Conservation (phyloP, 1,140 invertebrate species). For the Listronotus bonariensis region DNA sequence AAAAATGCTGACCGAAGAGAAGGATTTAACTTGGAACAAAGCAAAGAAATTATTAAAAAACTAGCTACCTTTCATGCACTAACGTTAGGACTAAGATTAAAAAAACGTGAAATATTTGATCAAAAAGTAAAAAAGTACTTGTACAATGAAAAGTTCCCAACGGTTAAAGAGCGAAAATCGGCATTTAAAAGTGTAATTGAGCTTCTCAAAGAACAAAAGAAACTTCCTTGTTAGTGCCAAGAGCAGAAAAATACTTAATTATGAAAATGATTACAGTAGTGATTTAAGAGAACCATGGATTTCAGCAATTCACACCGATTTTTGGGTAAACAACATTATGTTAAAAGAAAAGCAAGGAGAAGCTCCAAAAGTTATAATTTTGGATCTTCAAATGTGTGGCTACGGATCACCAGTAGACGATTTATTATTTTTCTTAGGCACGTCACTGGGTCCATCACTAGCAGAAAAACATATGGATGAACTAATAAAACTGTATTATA, state of each 20-base stretch:
- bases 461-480: slow-evolving; percentile 53
- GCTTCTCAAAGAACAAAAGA: slow-evolving; percentile 7
- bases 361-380: slow-evolving; percentile 58
- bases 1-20: slow-evolving; percentile 53
- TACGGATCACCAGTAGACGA: slow-evolving; percentile 59
- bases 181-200: slow-evolving; percentile 3
- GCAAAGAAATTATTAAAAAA: slow-evolving; percentile 52
- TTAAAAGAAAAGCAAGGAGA: slow-evolving; percentile 52
- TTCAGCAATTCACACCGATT: slow-evolving; percentile 60
- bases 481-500: slow-evolving; percentile 58
- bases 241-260: neutral
- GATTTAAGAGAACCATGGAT: slow-evolving; percentile 53
- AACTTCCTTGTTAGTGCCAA: neutral
- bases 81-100: slow-evolving; percentile 56
- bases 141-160: neutral
- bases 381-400: slow-evolving; percentile 64
- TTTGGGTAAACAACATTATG: slow-evolving; percentile 66
- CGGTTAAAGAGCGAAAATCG: neutral
- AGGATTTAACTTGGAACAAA: slow-evolving; percentile 58
- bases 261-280: no score
- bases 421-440: slow-evolving; percentile 60
- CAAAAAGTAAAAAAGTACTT: slow-evolving; percentile 40
- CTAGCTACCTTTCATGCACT: slow-evolving; percentile 61
- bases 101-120: slow-evolving; percentile 57
- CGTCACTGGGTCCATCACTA: slow-evolving; percentile 54